Percentiles rank a stretch among this genome's conserved stretches.
Conservation (phyloP, 1,140 invertebrate genomes). For the Drosophila equinoxialis region DNA sequence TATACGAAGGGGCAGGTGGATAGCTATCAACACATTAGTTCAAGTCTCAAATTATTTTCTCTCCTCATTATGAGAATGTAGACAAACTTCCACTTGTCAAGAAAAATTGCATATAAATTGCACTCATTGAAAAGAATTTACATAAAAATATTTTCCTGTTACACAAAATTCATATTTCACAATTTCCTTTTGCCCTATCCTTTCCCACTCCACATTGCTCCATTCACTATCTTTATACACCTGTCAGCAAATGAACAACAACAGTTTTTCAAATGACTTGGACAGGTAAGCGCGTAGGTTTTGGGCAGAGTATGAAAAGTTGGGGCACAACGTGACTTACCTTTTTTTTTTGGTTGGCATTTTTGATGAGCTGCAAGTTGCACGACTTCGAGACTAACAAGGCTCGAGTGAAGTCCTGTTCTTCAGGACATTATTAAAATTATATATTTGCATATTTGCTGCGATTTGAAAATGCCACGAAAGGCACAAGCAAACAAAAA, state of each 20-base stretch:
- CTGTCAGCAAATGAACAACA: slow-evolving; percentile 48
- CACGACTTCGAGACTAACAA: slow-evolving; percentile 19
- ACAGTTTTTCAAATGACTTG: slow-evolving; percentile 66
- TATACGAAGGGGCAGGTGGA: background rate
- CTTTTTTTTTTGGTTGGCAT: slow-evolving; percentile 50
- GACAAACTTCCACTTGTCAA: slow-evolving; percentile 20
- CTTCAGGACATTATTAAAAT: slow-evolving; percentile 72
- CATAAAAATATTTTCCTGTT: slow-evolving; percentile 63
- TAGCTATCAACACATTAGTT: background rate
- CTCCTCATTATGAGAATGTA: background rate
- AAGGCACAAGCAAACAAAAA: slow-evolving; percentile 37
- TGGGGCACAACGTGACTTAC: background rate
- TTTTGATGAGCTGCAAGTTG: slow-evolving; percentile 63
- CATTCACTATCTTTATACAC: slow-evolving; percentile 3
- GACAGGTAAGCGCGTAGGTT: slow-evolving; percentile 14
- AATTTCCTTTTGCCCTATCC: slow-evolving; percentile 20
- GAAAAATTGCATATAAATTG: slow-evolving; percentile 76
- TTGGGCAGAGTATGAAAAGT: background rate
- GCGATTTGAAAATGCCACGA: slow-evolving; percentile 60
- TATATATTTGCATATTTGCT: slow-evolving; percentile 80
- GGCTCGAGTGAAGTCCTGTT: slow-evolving; percentile 30
- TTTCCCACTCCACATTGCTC: background rate
- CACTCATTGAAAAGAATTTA: slow-evolving; percentile 64
- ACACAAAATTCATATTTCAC: slow-evolving; percentile 64
- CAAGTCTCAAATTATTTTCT: background rate